Percentiles rank a stretch among this genome's conserved stretches.
phyloP scores from a whole-genome alignment of 2,888 invertebrate genomes.

The Pristionchus mayeri region DNA sequence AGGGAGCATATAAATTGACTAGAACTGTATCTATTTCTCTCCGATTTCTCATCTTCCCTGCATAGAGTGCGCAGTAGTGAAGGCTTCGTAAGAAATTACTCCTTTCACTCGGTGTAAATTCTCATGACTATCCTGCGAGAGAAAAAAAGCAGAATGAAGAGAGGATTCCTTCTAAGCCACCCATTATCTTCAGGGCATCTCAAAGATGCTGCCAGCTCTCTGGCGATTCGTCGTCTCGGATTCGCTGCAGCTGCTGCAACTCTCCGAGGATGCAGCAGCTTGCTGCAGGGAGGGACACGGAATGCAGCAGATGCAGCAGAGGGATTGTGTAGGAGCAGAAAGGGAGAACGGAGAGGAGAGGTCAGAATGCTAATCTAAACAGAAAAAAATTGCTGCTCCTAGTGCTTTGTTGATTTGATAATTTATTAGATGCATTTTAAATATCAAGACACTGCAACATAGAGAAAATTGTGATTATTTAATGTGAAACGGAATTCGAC shows the following conservation, averaged over 20 bases:
- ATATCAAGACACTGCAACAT: neutral
- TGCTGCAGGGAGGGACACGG: slow-evolving; percentile 11
- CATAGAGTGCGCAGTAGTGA: no score
- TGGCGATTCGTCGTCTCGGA: slow-evolving; percentile 23
- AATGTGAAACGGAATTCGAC: neutral
- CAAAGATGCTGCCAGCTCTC: neutral
- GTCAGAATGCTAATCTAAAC: neutral
- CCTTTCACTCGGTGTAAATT: neutral
- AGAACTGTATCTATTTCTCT: no score
- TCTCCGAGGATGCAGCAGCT: neutral
- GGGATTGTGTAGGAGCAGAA: slow-evolving; percentile 13
- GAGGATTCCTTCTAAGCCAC: no score
- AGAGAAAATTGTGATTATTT: neutral
- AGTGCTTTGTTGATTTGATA: no score
- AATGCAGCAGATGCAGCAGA: neutral
- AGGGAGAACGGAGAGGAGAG: neutral
- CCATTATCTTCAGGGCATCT: neutral
- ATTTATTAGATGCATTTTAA: neutral
- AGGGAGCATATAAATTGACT: no score
- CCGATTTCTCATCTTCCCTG: no score
- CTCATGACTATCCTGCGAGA: neutral
- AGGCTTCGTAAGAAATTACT: no score
- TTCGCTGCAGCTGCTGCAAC: neutral
- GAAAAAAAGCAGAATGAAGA: neutral
- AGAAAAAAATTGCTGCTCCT: neutral